Evolutionary conservation across 2,888 invertebrate genomes (phyloP), one percentile per base, ranked within the genome.

Genomic region (Vanessa cardui): DNA sequence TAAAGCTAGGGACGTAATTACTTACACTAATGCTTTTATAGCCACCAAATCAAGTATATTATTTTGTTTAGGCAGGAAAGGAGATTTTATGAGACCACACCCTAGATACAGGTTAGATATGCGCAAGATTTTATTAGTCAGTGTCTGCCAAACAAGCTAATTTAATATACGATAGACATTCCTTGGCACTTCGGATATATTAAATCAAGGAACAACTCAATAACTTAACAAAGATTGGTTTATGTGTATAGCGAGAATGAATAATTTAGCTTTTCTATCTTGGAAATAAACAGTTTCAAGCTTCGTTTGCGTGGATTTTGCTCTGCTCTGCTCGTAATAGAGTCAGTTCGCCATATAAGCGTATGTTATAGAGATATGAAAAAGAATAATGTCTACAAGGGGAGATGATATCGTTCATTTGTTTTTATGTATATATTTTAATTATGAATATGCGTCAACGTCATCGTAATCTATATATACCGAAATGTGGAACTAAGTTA

Each of bases 1-100:
- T 52, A 52, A 31, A 54, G 52, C n/a, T 15, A 6, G 31, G 26
- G 49, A 49, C 12, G 26, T 31, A 31, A 54, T 31, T 54, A 12
- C 39, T 39, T 39, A 39, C 0, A 39, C 52, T 31, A 31, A 54
- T 26, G 50, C 21, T 16, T 54, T 54, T 26, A 54, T 54, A 56
- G 26, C 39, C n/a, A 52, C 21, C 52, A 33, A 56, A 56, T 56
- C 56, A 33, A 56, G 56, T 39, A 31, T 9, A 54, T 18, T 56
- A 54, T 21, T 44, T 50, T 18, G 59, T 60, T 26, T 33, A 64
- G 56, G 18, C 15, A 58, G 61, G 54, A 60, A 60, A 39, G 54
- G 20, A 49, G 39, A 65, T 52, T 65, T 59, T 52, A 64, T 26
- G 9, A 65, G 52, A 54, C 31, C 52, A 52, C 59, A 58, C 56